Percentiles rank a stretch among this genome's conserved stretches.
Evolutionary conservation across 1,140 invertebrate species (phyloP).

Genomic region (Drosophila orosa): DNA sequence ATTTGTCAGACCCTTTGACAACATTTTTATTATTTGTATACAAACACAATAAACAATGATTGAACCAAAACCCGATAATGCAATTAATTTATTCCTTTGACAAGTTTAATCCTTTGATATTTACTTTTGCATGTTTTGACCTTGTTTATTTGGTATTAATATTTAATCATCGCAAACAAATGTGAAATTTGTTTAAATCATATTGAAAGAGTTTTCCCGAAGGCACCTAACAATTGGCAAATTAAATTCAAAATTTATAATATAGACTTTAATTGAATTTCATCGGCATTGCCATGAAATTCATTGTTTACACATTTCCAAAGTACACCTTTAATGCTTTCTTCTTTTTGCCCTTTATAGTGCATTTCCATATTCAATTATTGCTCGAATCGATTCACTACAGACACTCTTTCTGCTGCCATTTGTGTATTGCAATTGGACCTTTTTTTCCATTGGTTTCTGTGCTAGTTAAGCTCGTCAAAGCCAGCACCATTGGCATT

Average conservation of each 20-base stretch:
- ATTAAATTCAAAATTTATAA: background rate
- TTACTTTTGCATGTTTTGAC: background rate
- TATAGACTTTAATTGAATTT: background rate
- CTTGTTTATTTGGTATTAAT: background rate
- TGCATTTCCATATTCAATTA: constrained; percentile 25
- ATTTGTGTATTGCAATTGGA: constrained; percentile 46
- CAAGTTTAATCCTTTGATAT: background rate
- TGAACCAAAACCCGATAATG: background rate
- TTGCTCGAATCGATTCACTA: constrained; percentile 35
- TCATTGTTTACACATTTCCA: background rate
- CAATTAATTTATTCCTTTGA: background rate
- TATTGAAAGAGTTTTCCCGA: background rate
- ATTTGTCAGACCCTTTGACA: background rate
- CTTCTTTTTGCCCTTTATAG: background rate
- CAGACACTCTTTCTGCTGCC: constrained; percentile 19
- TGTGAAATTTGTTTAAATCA: background rate
- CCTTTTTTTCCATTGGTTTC: constrained; percentile 26
- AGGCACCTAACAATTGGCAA: background rate
- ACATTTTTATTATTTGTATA: too few species aligned
- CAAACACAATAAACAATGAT: background rate
- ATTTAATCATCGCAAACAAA: background rate
- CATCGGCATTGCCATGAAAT: background rate
- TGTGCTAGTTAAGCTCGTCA: constrained; percentile 29
- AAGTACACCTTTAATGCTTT: background rate
- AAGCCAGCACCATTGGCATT: constrained; percentile 42